These are phyloP conservation scores for Cacatua alba DNA, from an alignment of 2,113 vertebrate species.

Conservation along the genomic window DNA sequence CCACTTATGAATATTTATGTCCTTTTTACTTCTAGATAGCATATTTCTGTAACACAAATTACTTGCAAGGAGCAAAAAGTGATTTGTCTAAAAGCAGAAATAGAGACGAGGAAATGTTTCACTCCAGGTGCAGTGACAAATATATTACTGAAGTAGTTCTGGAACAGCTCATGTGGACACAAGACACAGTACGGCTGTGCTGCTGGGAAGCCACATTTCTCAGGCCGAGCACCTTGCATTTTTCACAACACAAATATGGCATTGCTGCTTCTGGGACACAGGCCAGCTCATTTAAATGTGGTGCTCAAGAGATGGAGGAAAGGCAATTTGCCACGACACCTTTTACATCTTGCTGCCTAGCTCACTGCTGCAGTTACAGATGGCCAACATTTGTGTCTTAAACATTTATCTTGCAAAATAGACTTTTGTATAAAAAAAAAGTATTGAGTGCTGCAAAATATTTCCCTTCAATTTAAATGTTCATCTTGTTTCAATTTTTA, in stretches of 20 bases:
- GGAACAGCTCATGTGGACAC: neutral
- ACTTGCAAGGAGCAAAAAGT: neutral
- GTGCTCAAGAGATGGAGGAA: neutral
- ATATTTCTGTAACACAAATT: neutral
- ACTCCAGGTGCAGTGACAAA: neutral
- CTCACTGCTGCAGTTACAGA: slow-evolving; percentile 50
- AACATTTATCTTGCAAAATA: slow-evolving; percentile 19
- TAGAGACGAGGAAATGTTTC: neutral
- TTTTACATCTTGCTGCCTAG: slow-evolving; percentile 46
- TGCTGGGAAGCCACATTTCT: neutral
- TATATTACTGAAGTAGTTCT: neutral
- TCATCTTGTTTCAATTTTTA: neutral
- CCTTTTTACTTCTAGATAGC: neutral
- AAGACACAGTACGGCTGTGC: neutral
- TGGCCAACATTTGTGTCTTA: slow-evolving; percentile 44
- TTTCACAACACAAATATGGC: slow-evolving; percentile 20
- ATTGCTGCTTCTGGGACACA: neutral
- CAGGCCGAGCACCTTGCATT: slow-evolving; percentile 6
- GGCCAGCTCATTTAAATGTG: slow-evolving; percentile 41
- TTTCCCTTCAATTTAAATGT: slow-evolving; percentile 22
- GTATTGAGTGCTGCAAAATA: slow-evolving; percentile 37
- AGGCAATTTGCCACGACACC: slow-evolving; percentile 50
- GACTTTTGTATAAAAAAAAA: neutral
- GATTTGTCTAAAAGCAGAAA: neutral
- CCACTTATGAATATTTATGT: neutral